These are phyloP conservation scores for Psittacula derbiana DNA, from an alignment of 2,797 vertebrate species.

Conservation along the genomic window DNA sequence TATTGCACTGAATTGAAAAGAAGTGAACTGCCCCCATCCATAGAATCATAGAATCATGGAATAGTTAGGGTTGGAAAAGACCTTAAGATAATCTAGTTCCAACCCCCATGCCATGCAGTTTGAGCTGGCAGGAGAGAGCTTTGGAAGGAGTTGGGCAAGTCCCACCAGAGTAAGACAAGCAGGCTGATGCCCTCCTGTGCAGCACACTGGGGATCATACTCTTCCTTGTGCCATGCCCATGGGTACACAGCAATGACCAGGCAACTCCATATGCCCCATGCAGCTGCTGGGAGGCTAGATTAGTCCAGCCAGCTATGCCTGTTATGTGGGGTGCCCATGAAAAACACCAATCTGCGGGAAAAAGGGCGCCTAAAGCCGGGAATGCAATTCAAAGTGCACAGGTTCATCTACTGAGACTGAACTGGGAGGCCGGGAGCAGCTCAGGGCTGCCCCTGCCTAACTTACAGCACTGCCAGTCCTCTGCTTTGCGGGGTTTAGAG, in stretches of 20 bases:
- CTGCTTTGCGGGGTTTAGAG: not conserved
- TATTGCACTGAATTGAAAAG: not conserved
- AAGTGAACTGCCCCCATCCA: not conserved
- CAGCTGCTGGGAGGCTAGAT: not conserved
- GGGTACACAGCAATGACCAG: not conserved
- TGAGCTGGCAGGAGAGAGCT: not conserved
- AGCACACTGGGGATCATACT: not conserved
- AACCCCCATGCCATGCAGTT: not conserved
- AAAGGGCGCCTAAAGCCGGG: not conserved
- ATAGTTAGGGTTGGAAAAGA: not conserved
- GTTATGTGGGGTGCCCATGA: not conserved
- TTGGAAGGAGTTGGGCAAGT: not conserved
- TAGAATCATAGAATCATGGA: not conserved
- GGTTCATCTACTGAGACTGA: not conserved
- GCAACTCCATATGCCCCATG: not conserved
- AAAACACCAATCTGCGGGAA: not conserved
- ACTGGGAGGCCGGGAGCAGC: not conserved
- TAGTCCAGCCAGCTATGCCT: not conserved
- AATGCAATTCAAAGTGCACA: not conserved
- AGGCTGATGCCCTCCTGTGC: not conserved
- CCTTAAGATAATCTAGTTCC: not conserved
- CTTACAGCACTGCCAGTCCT: not conserved
- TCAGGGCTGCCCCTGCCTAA: not conserved
- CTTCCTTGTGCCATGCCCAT: not conserved
- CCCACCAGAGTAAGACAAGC: not conserved